Evolutionary conservation across 2,113 vertebrate genomes (phyloP).

Genomic region (Tychaedon coryphoeus): DNA sequence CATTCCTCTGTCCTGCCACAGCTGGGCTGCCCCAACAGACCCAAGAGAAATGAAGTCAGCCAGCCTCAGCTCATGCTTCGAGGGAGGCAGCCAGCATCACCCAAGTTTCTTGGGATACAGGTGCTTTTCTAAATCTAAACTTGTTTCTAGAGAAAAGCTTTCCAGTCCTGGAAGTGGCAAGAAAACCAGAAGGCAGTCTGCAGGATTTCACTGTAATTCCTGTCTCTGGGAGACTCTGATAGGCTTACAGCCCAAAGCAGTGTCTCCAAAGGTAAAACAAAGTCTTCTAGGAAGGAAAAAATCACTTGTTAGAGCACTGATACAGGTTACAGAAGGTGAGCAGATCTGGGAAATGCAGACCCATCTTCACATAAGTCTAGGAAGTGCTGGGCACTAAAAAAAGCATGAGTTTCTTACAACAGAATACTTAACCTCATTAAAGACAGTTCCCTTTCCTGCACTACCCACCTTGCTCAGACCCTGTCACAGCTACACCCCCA

Average conservation of each 20-base stretch:
- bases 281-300: background rate
- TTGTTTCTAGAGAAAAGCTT: background rate
- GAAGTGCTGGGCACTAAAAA: background rate
- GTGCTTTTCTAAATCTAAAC: background rate
- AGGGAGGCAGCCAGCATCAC: background rate
- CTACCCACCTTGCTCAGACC: background rate
- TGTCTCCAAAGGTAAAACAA: background rate
- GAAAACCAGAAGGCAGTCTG: background rate
- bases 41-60: background rate
- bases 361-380: background rate
- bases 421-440: background rate
- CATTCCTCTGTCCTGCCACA: background rate
- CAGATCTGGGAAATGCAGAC: background rate
- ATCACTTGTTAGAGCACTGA: background rate
- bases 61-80: background rate
- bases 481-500: background rate
- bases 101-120: background rate
- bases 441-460: background rate
- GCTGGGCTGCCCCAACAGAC: background rate
- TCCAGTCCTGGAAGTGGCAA: background rate
- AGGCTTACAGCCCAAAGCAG: background rate
- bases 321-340: background rate
- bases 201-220: background rate
- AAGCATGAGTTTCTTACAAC: background rate
- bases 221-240: background rate